A percentile compares a stretch with the other conserved stretches of the same genome.
Conservation (phyloP, 1,140 invertebrate species). For the Leguminivora glycinivorella region DNA sequence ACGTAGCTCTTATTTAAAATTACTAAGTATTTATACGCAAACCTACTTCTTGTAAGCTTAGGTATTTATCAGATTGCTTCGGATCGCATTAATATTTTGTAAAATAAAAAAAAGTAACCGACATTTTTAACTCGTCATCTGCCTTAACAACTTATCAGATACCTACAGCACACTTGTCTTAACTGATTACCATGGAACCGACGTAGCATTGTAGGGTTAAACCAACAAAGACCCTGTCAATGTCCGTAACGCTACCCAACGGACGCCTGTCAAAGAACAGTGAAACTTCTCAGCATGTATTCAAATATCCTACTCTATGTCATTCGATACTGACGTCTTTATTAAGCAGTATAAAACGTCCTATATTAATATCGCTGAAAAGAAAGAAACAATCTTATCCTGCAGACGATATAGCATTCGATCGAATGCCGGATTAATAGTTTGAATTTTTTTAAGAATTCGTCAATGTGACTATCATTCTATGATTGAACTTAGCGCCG, state of each 20-base stretch:
- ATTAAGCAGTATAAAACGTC: slow-evolving; percentile 46
- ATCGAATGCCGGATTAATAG: slow-evolving; percentile 20
- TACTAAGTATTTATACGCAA: too few relatives aligned
- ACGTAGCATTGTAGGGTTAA: slow-evolving; percentile 36
- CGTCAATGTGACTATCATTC: slow-evolving; percentile 67
- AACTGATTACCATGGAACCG: slow-evolving; percentile 23
- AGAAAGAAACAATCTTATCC: slow-evolving; percentile 35
- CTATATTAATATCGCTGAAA: slow-evolving; percentile 4
- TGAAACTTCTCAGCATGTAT: slow-evolving; percentile 70
- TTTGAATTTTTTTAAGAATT: slow-evolving; percentile 53
- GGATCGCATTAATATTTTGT: neutral
- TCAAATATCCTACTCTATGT: slow-evolving; percentile 65
- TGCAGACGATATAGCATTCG: slow-evolving; percentile 28
- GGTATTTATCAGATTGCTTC: neutral
- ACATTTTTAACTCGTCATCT: slow-evolving; percentile 13
- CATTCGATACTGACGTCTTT: slow-evolving; percentile 67
- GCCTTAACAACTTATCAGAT: slow-evolving; percentile 2
- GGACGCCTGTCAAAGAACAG: slow-evolving; percentile 55
- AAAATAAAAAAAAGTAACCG: neutral
- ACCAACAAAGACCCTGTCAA: slow-evolving; percentile 44
- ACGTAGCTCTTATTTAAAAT: too few relatives aligned
- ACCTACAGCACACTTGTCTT: slow-evolving; percentile 24
- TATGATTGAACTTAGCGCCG: slow-evolving; percentile 37
- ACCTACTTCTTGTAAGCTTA: too few relatives aligned
- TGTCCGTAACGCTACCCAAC: slow-evolving; percentile 41